Evolutionary conservation across 2,113 vertebrate species (phyloP), one percentile per base, ranked within the genome.

Genomic region (Xenopus laevis): DNA sequence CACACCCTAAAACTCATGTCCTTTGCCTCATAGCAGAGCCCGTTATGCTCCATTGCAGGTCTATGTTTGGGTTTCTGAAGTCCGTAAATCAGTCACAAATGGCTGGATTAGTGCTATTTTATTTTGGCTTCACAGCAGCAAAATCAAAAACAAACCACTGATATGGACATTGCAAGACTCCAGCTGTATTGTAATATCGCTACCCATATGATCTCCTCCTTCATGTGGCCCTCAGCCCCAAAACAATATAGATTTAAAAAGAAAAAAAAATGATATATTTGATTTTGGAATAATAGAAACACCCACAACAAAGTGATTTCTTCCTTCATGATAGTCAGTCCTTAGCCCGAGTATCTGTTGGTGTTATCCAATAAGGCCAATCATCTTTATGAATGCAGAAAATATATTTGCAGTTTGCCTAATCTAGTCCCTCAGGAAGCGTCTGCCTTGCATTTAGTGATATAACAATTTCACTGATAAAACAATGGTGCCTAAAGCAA

Each of bases 111-210:
- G 65, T 71, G 77, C 64, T 27, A 71, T 30, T 57, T 3, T 17
- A 44, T 73, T 59, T 59, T 27, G 16, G 33, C 72, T 11, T 4
- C 68, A 80, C 79, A 79, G 13, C 55, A 73, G 71, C n/a, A 71
- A 78, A 47, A 44, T 20, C 11, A 46, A 69, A 47, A 40, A 74
- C 60, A 16, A 68, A 57, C 78, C 71, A 68, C 58, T 44, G 71
- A 79, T 16, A 63, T 65, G 71, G 78, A 82, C 71, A 78, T 78
- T 61, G 81, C 79, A 13, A 0, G 57, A 71, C 27, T 53, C 52
- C 52, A 53, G 23, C 23, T 2, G 23, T 27, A 47, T 10, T 11
- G 13, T 10, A 47, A 47, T 13, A 47, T 47, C 9, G 6, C 13
- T 47, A 47, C 13, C 46, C 46, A 47, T 5, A 47, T 6, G 9